Evolutionary conservation across 1,140 invertebrate genomes (phyloP), one percentile per base, ranked within the genome.

Genomic region (Zaprionus vittiger): DNA sequence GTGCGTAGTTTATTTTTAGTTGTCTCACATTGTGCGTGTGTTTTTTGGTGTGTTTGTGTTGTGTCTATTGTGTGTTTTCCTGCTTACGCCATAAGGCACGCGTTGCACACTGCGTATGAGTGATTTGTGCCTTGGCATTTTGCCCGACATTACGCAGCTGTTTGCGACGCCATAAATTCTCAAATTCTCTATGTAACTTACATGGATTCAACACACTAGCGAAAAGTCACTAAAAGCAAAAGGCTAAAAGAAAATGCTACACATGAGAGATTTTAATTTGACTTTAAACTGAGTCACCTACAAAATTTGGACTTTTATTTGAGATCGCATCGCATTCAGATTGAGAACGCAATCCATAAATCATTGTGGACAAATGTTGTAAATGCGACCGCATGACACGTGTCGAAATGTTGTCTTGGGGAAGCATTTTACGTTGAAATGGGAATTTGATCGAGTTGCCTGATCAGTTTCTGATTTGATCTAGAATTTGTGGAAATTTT

Each of bases 131-230:
- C 56, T 80, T 77, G 85, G 86, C 85, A 80, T 55, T 52, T 63
- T 90, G 85, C 85, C 85, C 86, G 77, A 85, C 76, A 91, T 90
- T 85, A 90, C 86, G 86, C 85, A 90, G 85, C 86, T 91, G 85
- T 85, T 72, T 83, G 74, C 75, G 72, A 72, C 64, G 63, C 67
- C 64, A 81, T 74, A 82, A 73, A 86, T 77, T 74, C 66, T 17
- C 17, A 44, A 69, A 26, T 83, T 73, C 54, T 37, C 63, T 62
- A 47, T 81, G 67, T 81, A 87, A 83, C 79, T 83, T 73, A 70
- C 74, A 79, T 68, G n/a, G 47, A 52, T 52, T 20, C 47, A 52
- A 52, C 47, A 52, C 47, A 52, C 11, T 20, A 24, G 47, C 20
- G 9, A 49, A 52, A 22, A 49, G 20, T 22, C 4, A 63, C 34